Evolutionary conservation across 2,888 invertebrate genomes (phyloP).

Genomic region (Punctoribates punctum): DNA sequence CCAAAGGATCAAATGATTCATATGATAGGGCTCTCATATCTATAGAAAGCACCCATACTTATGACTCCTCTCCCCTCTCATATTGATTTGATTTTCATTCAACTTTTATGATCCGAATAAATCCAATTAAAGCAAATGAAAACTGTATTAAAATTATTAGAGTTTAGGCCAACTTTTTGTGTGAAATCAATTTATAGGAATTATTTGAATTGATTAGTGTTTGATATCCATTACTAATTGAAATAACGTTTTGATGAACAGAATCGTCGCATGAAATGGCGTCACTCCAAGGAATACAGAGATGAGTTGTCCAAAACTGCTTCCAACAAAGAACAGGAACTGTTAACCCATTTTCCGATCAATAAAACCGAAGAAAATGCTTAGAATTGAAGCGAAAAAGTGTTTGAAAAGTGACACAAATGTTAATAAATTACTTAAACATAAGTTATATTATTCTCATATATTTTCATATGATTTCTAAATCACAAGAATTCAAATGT

Average conservation of each 20-base stretch:
- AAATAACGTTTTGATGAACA: background rate
- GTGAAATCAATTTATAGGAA: background rate
- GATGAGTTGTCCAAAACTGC: conserved; percentile 35
- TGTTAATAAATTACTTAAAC: background rate
- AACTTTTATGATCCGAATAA: too few relatives aligned
- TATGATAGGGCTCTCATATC: too few relatives aligned
- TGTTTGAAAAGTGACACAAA: background rate
- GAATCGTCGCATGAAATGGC: conserved; percentile 84
- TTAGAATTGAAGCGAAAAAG: background rate
- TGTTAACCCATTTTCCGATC: background rate
- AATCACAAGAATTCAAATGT: background rate
- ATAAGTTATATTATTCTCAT: background rate
- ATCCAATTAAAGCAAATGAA: too few relatives aligned
- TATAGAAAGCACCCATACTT: background rate
- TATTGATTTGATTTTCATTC: too few relatives aligned
- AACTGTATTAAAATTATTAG: too few relatives aligned
- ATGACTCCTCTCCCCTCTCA: background rate
- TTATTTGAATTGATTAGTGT: background rate
- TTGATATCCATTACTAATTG: background rate
- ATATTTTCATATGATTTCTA: background rate
- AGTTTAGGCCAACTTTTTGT: too few relatives aligned
- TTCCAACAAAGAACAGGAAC: background rate
- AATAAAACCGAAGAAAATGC: background rate
- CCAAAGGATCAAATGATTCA: too few relatives aligned
- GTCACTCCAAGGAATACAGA: conserved; percentile 58